These are phyloP conservation scores for Poeciliopsis gracilis DNA, from an alignment of 2,797 vertebrate genomes.

Conservation along the genomic window DNA sequence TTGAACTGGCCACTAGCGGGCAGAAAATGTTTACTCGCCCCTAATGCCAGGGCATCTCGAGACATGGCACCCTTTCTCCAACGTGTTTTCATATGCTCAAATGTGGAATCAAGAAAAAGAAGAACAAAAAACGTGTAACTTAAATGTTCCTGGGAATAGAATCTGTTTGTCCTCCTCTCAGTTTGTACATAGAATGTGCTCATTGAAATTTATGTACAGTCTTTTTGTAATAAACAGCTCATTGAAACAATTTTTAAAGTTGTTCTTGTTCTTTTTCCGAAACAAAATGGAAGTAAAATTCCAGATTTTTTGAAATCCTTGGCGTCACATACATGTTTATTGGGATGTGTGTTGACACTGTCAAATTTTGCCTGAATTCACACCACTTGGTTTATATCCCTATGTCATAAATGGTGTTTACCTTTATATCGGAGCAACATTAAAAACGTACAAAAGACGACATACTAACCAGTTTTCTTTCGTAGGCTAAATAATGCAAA, in stretches of 20 bases:
- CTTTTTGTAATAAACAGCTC: conserved; percentile 89
- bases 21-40: conserved; percentile 74
- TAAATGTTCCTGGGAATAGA: conserved; percentile 74
- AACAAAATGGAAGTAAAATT: neutral
- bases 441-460: too few relatives aligned
- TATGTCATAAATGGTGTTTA: too few relatives aligned
- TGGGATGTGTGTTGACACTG: neutral
- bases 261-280: neutral
- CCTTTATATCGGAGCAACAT: too few relatives aligned
- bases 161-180: conserved; percentile 76
- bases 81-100: conserved; percentile 75
- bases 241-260: conserved; percentile 56
- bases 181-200: conserved; percentile 84
- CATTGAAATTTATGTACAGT: conserved; percentile 86
- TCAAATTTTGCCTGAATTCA: too few relatives aligned
- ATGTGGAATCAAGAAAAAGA: conserved; percentile 27
- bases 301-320: neutral
- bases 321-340: neutral
- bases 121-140: conserved; percentile 49
- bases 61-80: conserved; percentile 63
- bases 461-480: too few relatives aligned
- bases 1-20: conserved; percentile 74
- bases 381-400: too few relatives aligned
- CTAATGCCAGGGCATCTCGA: conserved; percentile 76
- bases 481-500: neutral